Evolutionary conservation across 2,113 vertebrate species (phyloP), one percentile per base, ranked within the genome.

Genomic region (Procavia capensis): DNA sequence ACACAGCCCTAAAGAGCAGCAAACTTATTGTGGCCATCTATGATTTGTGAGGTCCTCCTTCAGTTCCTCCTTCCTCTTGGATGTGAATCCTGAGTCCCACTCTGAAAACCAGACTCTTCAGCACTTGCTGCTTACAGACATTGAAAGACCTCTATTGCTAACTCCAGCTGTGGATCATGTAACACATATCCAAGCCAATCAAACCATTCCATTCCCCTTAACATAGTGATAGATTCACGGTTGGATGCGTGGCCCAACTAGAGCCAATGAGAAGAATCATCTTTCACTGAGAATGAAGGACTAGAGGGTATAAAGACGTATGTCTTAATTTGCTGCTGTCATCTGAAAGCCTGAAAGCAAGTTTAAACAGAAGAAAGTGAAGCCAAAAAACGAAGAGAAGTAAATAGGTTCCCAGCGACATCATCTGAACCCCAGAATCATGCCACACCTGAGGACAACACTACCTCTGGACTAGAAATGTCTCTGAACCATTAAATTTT

Each of bases 81-180:
- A 72, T 0, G 2, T 68, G 24, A 11, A 66, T 39, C 31, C n/a
- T n/a, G 25, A 39, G 61, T 92, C 50, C 22, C 63, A 16, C 20
- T 75, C 61, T 90, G 34, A 86, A 94, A 94, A 74, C 5, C 70
- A 90, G 16, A 84, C 41, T 84, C 19, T 93, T 59, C 24, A 81
- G 20, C 34, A 79, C 6, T 75, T 43, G 75, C n/a, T 72, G 39
- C 19, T 89, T 91, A 72, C 20, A 83, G 39, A 22, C 70, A 87
- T 79, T 79, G 39, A 90, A 20, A 80, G 41, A 24, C 6, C 47
- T 85, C 36, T 6, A 78, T 39, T 14, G 59, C 61, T 50, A 64
- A 89, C 8, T 47, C 79, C 61, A 72, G 5, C 3, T 25, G 27
- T 54, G 24, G 43, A 43, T 39, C 75, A 27, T 5, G 78, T 68